Evolutionary conservation across 2,797 vertebrate genomes (phyloP), one percentile per base, ranked within the genome.

Genomic region (Macropodus opercularis): DNA sequence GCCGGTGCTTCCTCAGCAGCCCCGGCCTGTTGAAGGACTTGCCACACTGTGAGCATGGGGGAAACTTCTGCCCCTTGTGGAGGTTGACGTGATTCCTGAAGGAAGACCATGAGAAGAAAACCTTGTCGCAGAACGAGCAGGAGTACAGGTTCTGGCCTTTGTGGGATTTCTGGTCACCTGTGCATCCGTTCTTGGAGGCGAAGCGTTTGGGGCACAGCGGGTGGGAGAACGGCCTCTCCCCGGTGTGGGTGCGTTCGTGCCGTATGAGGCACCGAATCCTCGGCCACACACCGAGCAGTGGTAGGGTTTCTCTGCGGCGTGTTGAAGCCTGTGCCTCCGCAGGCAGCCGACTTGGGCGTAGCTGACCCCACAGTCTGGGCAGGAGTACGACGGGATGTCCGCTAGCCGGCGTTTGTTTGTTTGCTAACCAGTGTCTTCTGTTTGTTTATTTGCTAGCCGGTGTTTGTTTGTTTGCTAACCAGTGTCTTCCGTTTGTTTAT

Each of bases 11-110:
- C 48, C n/a, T 78, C 36, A 87, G 76, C 48, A 83, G 69, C 0
- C 79, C 75, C 0, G 86, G 85, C 8, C 83, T 77, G 75, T 84
- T 84, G 74, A 87, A 85, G 83, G 77, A 83, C 43, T 64, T 74
- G 52, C 49, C n/a, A 36, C 85, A 87, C 23, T 79, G 58, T 1
- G 65, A 49, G 68, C 84, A 83, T 41, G 58, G 73, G 56, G 85
- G 83, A 0, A 41, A 66, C 22, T 74, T 79, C 63, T 63, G 61
- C 7, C 81, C 85, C 0, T 77, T 83, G 79, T 85, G 85, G n/a
- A 80, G 58, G 39, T 77, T 56, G 4, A 60, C 52, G 3, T 87
- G 85, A 10, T 87, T 81, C 39, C 80, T 74, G 65, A 75, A 66
- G 29, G 83, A 75, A 3, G 83, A 81, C 1, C 67, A 48, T 0